Base-by-base conservation (phyloP, 2,113 vertebrate species). In the Otocyon megalotis region DNA sequence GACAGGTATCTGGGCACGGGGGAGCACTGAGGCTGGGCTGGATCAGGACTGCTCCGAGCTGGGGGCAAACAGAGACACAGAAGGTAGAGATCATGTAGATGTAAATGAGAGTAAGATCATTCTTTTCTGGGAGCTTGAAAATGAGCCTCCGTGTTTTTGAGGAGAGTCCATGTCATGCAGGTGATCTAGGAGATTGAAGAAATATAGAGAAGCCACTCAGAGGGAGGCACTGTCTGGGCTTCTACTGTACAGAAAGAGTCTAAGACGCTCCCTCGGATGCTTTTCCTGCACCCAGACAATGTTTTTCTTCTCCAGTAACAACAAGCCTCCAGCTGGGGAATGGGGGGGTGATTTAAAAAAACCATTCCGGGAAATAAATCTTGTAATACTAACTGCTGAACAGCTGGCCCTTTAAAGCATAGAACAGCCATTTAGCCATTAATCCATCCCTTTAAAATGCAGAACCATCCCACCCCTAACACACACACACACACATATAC, bases 391-490 rank as follows among this genome's bases (percentile, higher is more conserved):
- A 98, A 98, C 97, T 19, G 20, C 72, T 62, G 98, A 99, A 98
- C 98, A 99, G 98, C 98, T 99, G 98, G 98, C 96, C 98, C 90
- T 98, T 99, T 98, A 98, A 98, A 98, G 95, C 98, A 97, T 79
- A 88, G 96, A 98, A 98, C 97, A 98, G 96, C 97, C 98, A 98
- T 98, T 98, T 98, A 98, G 96, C 98, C 98, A 98, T 98, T 98
- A 98, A 99, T 98, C 98, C 96, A 98, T 97, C 97, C 98, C 95
- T 98, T 98, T 98, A 98, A 99, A 98, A 98, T 98, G 98, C 98
- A 98, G 98, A 98, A 97, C 93, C 86, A 98, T 72, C 83, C 62
- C 62, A 53, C 53, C 76, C 58, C 50, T 58, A 79, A 62, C 10
- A 35, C 50, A 12, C 56, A 30, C 54, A 12, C 14, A 12, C 32